phyloP scores from a whole-genome alignment of 2,888 invertebrate genomes.

The Agrotis ipsilon region DNA sequence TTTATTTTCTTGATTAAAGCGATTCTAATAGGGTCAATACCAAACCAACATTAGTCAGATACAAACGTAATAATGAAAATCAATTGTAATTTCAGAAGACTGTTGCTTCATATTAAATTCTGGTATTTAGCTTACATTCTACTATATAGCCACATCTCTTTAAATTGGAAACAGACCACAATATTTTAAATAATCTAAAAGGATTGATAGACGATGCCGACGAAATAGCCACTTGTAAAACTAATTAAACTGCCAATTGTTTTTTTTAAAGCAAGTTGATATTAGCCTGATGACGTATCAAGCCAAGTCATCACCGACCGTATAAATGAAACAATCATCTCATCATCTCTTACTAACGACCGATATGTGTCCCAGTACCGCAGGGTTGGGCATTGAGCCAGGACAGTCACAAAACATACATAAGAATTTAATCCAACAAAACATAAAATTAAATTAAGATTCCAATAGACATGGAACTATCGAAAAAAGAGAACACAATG shows the following conservation, averaged over 20 bases:
- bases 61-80: neutral
- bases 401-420: neutral
- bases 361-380: slow-evolving; percentile 17
- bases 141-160: slow-evolving; percentile 4
- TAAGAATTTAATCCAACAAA: slow-evolving; percentile 21
- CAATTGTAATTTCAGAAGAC: neutral
- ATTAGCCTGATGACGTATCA: neutral
- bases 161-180: neutral
- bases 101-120: slow-evolving; percentile 5
- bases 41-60: neutral
- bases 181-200: neutral
- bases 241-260: neutral
- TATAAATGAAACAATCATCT: slow-evolving; percentile 40
- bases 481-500: slow-evolving; percentile 1
- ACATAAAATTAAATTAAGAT: neutral
- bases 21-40: too few relatives aligned
- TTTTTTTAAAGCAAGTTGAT: neutral
- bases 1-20: neutral
- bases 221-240: neutral
- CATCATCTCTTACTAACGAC: slow-evolving; percentile 33
- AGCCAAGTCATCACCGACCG: neutral
- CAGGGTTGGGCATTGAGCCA: slow-evolving; percentile 33
- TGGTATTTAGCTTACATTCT: too few relatives aligned
- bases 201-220: neutral
- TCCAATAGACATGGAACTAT: neutral